These are phyloP conservation scores for Drusus annulatus DNA, from an alignment of 1,140 invertebrate genomes.

Conservation along the genomic window DNA sequence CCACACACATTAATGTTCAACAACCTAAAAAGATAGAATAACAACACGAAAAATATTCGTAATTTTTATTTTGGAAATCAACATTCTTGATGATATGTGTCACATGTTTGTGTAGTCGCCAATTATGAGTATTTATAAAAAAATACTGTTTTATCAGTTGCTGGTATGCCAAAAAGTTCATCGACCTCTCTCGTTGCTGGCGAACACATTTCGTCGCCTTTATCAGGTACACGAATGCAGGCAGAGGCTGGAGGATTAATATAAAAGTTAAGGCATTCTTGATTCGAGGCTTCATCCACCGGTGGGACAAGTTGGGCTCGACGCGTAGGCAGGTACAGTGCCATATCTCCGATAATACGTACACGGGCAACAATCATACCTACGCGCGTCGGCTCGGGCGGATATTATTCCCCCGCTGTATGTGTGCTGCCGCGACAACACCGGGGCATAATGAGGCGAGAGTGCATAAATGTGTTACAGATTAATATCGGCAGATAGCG, in stretches of 20 bases:
- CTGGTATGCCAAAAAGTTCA: background rate
- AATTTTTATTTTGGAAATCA: no score
- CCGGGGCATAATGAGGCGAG: conserved; percentile 53
- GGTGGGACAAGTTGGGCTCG: conserved; percentile 45
- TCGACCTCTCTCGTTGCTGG: no score
- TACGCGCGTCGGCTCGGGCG: conserved; percentile 37
- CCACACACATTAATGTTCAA: no score
- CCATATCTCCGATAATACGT: conserved; percentile 54
- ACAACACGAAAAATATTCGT: no score
- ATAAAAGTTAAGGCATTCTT: conserved; percentile 20
- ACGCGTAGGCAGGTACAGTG: conserved; percentile 53
- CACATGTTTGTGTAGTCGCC: no score
- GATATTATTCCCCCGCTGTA: conserved; percentile 37
- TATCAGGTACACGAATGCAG: background rate
- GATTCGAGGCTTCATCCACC: conserved; percentile 14
- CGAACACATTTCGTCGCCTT: no score
- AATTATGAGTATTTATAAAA: no score
- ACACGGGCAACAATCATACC: conserved; percentile 57
- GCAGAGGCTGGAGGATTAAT: background rate
- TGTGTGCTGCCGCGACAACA: conserved; percentile 45
- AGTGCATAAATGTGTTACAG: conserved; percentile 60
- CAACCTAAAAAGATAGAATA: no score
- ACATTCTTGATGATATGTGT: no score
- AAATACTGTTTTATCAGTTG: no score
- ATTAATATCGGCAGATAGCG: conserved; percentile 58